Evolutionary conservation across 1,140 invertebrate genomes (phyloP), one percentile per base, ranked within the genome.

Genomic region (Hyphantria cunea): DNA sequence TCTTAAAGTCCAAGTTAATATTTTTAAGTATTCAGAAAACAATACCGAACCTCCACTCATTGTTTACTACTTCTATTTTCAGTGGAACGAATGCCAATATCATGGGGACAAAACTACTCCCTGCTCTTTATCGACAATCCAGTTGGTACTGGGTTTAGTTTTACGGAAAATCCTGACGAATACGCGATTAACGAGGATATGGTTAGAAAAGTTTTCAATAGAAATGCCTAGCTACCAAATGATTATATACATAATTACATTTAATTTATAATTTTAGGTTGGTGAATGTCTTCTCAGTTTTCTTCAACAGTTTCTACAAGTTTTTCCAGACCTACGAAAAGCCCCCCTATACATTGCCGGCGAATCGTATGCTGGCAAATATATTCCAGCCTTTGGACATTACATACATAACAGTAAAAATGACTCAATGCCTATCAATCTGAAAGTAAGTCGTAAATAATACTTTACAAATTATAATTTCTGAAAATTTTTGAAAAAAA

Each of bases 71-170:
- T n/a, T n/a, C n/a, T n/a, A n/a, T n/a, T 54, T 44, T 45, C 12
- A 54, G 52, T 33, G 17, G 39, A 33, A 17, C 41, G 17, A 13
- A 13, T 13, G 12, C 41, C 25, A 12, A 44, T 44, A 5, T 93
- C 94, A 0, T 97, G 96, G 96, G 94, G 92, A 7, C 92, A 91
- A 0, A 93, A 95, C 68, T 94, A 95, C 77, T 69, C 66, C n/a
- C 76, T 97, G 15, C 81, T 97, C 9, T 97, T 95, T 73, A 94
- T 97, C 49, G 96, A 97, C 74, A 96, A 96, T 82, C 96, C 96
- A 2, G 95, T 96, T 25, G 95, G 95, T 9, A 93, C 95, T 25
- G 95, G 95, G 0, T 95, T 92, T 64, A 95, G 94, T 78, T 95
- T 94, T 61, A 95, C 94, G 0, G 85, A 92, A 0, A 66, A 92